Evolutionary conservation across 1,140 invertebrate species (phyloP), one percentile per base, ranked within the genome.

Genomic region (Camponotus floridanus): DNA sequence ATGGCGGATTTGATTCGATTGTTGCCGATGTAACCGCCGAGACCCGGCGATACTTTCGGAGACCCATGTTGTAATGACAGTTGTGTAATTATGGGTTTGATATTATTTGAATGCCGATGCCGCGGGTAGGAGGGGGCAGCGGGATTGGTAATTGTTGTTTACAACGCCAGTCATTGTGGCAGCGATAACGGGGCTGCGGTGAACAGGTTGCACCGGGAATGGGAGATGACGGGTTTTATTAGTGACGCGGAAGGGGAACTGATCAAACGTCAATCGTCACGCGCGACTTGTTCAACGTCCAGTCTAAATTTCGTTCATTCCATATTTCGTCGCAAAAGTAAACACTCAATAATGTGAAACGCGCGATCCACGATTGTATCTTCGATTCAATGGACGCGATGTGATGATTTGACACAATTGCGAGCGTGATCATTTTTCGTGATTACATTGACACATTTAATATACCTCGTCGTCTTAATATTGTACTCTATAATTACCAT

Each of bases 131-230:
- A 39, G 39, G 21, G 55, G 21, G 55, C 55, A 73, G 45, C 55
- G 79, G 67, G 39, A 62, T 36, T 83, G 68, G 55, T 83, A 83
- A 83, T 83, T 83, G 68, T 74, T 83, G 68, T 83, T 83, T 83
- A 83, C 79, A 83, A 83, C 36, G 68, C 39, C 55, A 68, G 39
- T 61, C 55, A 73, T 83, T 83, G 79, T 74, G n/a, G n/a, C 61
- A 61, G 15, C 13, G 68, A 74, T 83, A 70, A 83, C 31, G 51
- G 39, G 6, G 31, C 61, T 26, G 6, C 36, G 67, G 13, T 45
- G 45, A 48, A 33, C 26, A 39, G 13, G 39, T 21, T 71, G 26
- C 55, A 13, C 18, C 21, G 67, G 26, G 26, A 26, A 61, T 61
- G 79, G 55, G 13, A 83, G 73, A 62, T 61, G 79, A 74, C 79